A percentile compares a stretch with the other conserved stretches of the same genome.
These are phyloP conservation scores for Zhuqinia jingwanae DNA, from an alignment of 2,888 invertebrate species.

Conservation along the genomic window DNA sequence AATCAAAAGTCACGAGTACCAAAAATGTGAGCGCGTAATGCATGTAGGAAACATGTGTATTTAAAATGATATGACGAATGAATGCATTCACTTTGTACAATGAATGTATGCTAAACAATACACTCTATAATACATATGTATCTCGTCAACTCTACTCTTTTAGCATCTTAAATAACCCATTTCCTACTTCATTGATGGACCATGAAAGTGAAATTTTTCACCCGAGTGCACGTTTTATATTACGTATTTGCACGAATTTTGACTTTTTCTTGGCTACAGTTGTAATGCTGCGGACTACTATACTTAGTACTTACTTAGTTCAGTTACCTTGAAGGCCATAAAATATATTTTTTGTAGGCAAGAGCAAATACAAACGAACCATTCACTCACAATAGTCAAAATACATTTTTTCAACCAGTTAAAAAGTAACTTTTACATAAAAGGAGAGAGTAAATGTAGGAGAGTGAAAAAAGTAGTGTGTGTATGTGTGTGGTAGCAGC, in stretches of 20 bases:
- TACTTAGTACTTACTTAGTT: too few species aligned
- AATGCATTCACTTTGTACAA: neutral
- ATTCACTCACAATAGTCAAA: neutral
- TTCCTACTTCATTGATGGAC: slow-evolving; percentile 53
- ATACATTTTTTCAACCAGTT: neutral
- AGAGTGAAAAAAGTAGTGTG: too few species aligned
- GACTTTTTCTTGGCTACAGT: neutral
- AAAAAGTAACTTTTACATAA: slow-evolving; percentile 10
- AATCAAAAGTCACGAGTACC: neutral
- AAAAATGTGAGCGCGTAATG: neutral
- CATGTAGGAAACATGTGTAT: neutral
- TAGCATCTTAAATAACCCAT: slow-evolving; percentile 50
- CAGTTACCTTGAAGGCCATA: neutral
- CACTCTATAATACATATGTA: too few species aligned
- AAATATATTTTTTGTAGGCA: neutral
- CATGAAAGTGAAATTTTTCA: slow-evolving; percentile 60
- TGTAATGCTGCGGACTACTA: neutral
- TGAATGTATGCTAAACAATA: neutral
- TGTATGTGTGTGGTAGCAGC: too few species aligned
- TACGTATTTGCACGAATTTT: neutral
- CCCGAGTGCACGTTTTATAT: slow-evolving; percentile 39
- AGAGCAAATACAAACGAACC: neutral
- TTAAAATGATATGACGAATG: neutral
- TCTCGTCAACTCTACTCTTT: neutral
- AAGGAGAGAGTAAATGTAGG: neutral